Conservation (phyloP, 1,140 invertebrate species). For the Papilio machaon region DNA sequence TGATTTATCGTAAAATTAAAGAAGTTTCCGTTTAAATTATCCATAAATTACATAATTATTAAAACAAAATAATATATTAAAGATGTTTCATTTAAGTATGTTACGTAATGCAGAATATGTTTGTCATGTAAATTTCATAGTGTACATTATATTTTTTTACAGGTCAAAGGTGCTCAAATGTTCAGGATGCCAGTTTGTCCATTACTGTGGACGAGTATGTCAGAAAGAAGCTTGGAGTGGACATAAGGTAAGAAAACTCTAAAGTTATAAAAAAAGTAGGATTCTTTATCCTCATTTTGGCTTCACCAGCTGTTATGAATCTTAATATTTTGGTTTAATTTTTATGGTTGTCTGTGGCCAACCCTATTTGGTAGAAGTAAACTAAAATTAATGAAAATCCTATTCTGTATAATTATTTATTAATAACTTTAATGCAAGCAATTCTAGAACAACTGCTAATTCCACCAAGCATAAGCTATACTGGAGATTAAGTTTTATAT, state of each 20-base stretch:
- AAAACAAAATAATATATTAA: not conserved
- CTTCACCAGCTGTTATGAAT: too few species aligned
- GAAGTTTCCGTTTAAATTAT: not conserved
- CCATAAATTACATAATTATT: not conserved
- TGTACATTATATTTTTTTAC: constrained; percentile 52
- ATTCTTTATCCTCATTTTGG: too few species aligned
- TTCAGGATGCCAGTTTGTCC: constrained; percentile 90
- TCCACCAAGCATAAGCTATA: too few species aligned
- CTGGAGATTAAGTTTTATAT: too few species aligned
- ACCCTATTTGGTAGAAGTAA: too few species aligned
- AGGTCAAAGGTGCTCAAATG: constrained; percentile 88
- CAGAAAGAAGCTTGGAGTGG: constrained; percentile 89
- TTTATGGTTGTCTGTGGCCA: too few species aligned
- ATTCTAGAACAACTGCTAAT: too few species aligned
- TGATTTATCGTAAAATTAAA: constrained; percentile 11
- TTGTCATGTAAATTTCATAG: not conserved
- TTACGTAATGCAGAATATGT: not conserved
- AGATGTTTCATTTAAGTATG: not conserved
- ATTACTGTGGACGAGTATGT: constrained; percentile 89
- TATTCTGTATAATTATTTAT: too few species aligned
- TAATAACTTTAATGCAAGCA: too few species aligned
- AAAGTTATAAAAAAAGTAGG: not conserved
- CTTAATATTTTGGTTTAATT: too few species aligned
- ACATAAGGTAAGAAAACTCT: constrained; percentile 83
- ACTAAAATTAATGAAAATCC: too few species aligned